Conservation (phyloP, 1,140 invertebrate species). For the Batillaria attramentaria region DNA sequence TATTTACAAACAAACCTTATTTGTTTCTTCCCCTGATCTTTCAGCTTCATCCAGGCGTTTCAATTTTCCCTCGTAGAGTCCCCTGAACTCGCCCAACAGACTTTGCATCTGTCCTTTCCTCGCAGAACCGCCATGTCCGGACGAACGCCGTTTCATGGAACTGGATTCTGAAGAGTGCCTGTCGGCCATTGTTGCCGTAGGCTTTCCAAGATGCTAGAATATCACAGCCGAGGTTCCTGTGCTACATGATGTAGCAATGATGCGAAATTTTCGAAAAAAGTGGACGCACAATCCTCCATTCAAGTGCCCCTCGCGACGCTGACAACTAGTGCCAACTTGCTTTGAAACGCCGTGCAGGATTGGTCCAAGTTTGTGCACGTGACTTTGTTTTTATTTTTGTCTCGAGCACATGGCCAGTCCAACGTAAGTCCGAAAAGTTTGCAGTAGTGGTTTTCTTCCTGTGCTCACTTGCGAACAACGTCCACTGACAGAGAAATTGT, state of each 20-base stretch:
- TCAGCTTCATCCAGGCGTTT: slow-evolving; percentile 63
- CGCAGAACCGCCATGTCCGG: not conserved
- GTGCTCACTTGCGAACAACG: slow-evolving; percentile 7
- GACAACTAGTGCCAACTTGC: slow-evolving; percentile 27
- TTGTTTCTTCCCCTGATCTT: slow-evolving; percentile 59
- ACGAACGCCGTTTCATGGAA: not conserved
- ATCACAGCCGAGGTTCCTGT: not conserved
- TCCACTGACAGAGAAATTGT: too few relatives aligned
- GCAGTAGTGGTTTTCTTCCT: not conserved
- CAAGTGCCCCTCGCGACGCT: slow-evolving; percentile 31
- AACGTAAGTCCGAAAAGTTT: not conserved
- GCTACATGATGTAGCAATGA: not conserved
- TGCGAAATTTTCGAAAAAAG: not conserved
- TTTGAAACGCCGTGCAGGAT: slow-evolving; percentile 21
- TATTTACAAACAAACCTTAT: slow-evolving; percentile 51
- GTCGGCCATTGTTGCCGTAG: not conserved
- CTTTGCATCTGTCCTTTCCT: slow-evolving; percentile 61
- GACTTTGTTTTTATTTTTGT: slow-evolving; percentile 18
- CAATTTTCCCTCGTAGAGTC: slow-evolving; percentile 64
- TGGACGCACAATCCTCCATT: not conserved
- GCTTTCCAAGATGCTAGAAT: not conserved
- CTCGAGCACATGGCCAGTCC: not conserved
- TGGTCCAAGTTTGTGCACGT: not conserved
- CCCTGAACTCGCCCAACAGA: slow-evolving; percentile 65
- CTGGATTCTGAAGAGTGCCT: slow-evolving; percentile 10